These are phyloP conservation scores for Dendronephthya gigantea DNA, from an alignment of 64 coral and sea anemone genomes.

Conservation along the genomic window DNA sequence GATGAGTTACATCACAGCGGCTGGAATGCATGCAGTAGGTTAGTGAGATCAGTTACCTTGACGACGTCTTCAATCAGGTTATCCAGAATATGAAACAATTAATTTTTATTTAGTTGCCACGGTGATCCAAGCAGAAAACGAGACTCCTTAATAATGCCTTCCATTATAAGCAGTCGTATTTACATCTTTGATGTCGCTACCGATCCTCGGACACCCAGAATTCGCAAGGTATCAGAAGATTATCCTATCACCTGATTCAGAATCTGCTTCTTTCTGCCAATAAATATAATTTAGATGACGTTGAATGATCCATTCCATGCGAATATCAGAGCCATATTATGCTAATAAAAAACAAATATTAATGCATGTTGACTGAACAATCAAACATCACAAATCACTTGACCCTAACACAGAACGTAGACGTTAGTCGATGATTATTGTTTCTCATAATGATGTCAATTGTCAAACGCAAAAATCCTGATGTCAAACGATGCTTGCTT, in stretches of 20 bases:
- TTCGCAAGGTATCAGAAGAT: constrained; percentile 11
- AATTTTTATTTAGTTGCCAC: constrained; percentile 15
- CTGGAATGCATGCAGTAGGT: constrained; percentile 97
- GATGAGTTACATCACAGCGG: constrained; percentile 93
- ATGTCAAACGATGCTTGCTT: too few species aligned
- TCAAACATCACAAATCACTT: too few species aligned
- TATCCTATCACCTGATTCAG: background rate
- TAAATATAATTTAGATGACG: too few species aligned
- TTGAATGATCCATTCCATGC: too few species aligned
- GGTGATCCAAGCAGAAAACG: background rate
- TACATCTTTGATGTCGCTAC: constrained; percentile 25
- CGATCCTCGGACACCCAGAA: constrained; percentile 23
- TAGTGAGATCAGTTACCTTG: background rate
- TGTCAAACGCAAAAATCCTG: too few species aligned
- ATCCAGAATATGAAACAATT: background rate
- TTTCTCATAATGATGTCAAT: too few species aligned
- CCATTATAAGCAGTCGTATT: constrained; percentile 23
- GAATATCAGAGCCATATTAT: too few species aligned
- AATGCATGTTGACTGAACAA: too few species aligned
- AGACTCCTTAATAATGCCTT: constrained; percentile 17
- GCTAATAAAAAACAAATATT: too few species aligned
- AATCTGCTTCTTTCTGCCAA: too few species aligned
- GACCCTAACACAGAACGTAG: too few species aligned
- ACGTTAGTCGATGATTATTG: too few species aligned
- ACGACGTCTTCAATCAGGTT: background rate